These are phyloP conservation scores for Nannoperca australis DNA, from an alignment of 2,797 vertebrate genomes.

Conservation along the genomic window DNA sequence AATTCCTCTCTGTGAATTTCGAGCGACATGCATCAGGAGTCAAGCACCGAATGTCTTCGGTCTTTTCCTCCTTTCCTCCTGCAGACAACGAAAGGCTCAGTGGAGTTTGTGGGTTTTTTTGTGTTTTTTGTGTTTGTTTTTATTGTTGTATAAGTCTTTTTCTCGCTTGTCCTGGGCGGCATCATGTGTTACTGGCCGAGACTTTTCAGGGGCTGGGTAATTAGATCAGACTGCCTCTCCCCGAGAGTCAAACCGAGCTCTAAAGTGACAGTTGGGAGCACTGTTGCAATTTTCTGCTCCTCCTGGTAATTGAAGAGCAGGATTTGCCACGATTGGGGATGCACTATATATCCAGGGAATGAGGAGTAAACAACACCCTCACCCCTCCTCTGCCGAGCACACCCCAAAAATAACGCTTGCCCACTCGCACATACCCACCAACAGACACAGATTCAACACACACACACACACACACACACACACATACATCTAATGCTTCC, in stretches of 20 bases:
- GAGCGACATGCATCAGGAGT: constrained; percentile 49
- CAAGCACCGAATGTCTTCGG: constrained; percentile 29
- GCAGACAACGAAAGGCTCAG: constrained; percentile 53
- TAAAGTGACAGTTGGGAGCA: constrained; percentile 79
- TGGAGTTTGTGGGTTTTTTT: constrained; percentile 47
- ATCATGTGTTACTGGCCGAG: constrained; percentile 73
- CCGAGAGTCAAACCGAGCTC: constrained; percentile 70
- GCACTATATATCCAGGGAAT: constrained; percentile 61
- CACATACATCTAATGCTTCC: constrained; percentile 46
- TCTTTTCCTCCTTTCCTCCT: constrained; percentile 30
- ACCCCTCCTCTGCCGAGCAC: constrained; percentile 60
- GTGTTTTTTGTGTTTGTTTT: background rate
- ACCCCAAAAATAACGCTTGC: constrained; percentile 72
- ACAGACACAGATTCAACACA: constrained; percentile 43
- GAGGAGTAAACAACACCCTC: constrained; percentile 71
- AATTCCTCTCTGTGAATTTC: constrained; percentile 54
- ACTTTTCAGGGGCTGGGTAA: constrained; percentile 78
- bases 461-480: constrained; percentile 23
- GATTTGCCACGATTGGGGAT: constrained; percentile 72
- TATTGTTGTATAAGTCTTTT: constrained; percentile 21
- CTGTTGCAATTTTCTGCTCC: constrained; percentile 80
- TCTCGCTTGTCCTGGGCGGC: constrained; percentile 36
- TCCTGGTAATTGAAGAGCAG: constrained; percentile 79
- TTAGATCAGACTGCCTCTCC: constrained; percentile 81
- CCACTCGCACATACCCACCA: constrained; percentile 55